Conservation (phyloP, 2,888 invertebrate species). For the Xanthostigma xanthostigma region DNA sequence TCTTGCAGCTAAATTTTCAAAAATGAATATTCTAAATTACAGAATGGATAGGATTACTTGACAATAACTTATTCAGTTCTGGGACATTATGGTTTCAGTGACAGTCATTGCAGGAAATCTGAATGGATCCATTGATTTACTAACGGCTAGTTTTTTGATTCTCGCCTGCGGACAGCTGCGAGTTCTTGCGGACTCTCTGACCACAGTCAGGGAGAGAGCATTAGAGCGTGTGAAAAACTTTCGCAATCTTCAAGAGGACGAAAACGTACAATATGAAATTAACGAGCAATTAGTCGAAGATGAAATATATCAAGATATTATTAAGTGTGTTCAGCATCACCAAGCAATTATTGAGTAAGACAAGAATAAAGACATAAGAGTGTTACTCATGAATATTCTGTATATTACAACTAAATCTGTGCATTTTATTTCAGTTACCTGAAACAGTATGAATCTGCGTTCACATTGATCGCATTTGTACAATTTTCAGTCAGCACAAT, state of each 20-base stretch:
- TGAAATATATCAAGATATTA: conserved; percentile 11
- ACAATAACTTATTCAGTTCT: too few relatives aligned
- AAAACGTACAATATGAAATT: background rate
- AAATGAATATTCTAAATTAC: too few relatives aligned
- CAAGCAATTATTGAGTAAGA: conserved; percentile 20
- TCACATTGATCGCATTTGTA: conserved; percentile 25
- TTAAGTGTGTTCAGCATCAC: conserved; percentile 19
- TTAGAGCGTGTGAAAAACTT: background rate
- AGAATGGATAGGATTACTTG: too few relatives aligned
- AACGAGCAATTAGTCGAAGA: background rate
- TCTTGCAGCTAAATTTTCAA: too few relatives aligned
- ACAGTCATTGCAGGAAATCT: conserved; percentile 29
- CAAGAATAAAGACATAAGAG: too few relatives aligned
- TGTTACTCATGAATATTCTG: too few relatives aligned
- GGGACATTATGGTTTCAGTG: conserved; percentile 11
- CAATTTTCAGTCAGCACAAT: conserved; percentile 31
- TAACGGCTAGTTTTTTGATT: conserved; percentile 31
- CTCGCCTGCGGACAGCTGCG: conserved; percentile 33
- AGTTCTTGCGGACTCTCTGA: conserved; percentile 28
- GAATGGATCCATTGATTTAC: conserved; percentile 33
- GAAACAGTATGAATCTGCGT: conserved; percentile 9
- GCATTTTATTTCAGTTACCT: too few relatives aligned
- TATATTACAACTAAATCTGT: too few relatives aligned
- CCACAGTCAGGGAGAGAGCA: conserved; percentile 1
- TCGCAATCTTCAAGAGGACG: too few relatives aligned